Evolutionary conservation across 1,140 invertebrate species (phyloP).

Genomic region (Anadara kagoshimensis): DNA sequence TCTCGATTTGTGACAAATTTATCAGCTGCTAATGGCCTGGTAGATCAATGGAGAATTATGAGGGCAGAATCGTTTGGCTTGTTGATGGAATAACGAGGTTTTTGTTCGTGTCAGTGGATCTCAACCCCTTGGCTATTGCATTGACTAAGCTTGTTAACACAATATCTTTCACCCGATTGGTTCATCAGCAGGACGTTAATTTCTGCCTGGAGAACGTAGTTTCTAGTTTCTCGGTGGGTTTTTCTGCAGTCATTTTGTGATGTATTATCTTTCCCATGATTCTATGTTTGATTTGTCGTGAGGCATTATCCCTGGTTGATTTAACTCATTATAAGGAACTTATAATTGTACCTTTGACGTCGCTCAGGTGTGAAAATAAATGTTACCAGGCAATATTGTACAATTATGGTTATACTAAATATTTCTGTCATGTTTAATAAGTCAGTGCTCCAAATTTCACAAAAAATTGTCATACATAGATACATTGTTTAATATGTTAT

Average conservation of each 20-base stretch:
- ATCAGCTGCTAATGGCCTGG: no score
- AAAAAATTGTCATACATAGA: not conserved
- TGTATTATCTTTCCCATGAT: no score
- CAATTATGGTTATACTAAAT: no score
- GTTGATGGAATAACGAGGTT: conserved; percentile 36
- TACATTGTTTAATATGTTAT: not conserved
- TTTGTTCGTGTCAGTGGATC: conserved; percentile 13
- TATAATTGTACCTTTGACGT: no score
- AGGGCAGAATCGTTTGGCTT: not conserved
- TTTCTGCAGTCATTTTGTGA: no score
- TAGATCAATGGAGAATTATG: no score
- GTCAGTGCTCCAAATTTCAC: not conserved
- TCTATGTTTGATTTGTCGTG: no score
- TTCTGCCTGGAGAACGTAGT: not conserved
- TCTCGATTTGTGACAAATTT: conserved; percentile 1
- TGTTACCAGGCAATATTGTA: no score
- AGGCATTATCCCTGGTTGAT: no score
- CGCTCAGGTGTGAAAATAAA: no score
- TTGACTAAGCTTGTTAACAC: conserved; percentile 34
- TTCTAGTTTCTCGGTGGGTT: no score
- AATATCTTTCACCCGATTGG: conserved; percentile 39
- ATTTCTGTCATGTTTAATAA: not conserved
- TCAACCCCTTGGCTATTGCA: conserved; percentile 1
- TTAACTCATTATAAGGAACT: no score
- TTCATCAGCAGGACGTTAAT: conserved; percentile 16